phyloP scores from a whole-genome alignment of 35 echinoderm and acorn worm species.

The Strongylocentrotus purpuratus region DNA sequence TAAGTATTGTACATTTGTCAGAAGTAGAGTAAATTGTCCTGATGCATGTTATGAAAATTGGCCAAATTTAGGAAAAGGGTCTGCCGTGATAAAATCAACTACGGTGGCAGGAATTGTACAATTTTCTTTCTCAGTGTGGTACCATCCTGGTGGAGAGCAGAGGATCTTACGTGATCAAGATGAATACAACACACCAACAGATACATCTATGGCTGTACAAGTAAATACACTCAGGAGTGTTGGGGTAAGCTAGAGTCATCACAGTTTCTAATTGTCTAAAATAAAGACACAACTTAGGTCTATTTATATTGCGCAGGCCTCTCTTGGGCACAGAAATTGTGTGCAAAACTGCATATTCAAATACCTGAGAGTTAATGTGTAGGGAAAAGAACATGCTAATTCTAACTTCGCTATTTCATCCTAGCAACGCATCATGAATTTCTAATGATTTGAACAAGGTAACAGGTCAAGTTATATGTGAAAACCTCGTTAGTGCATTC shows the following conservation, averaged over 20 bases:
- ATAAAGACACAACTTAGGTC: too few relatives aligned
- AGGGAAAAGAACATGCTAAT: too few relatives aligned
- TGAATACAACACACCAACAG: constrained; percentile 30
- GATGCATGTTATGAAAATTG: neutral
- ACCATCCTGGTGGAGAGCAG: constrained; percentile 39
- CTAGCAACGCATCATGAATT: too few relatives aligned
- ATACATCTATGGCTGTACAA: neutral
- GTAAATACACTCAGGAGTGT: constrained; percentile 6
- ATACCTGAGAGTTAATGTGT: too few relatives aligned
- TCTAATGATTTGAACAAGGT: too few relatives aligned
- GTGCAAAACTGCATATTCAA: too few relatives aligned
- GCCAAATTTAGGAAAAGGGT: neutral
- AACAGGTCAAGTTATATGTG: too few relatives aligned
- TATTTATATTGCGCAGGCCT: too few relatives aligned
- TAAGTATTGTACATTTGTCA: neutral
- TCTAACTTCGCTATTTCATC: too few relatives aligned
- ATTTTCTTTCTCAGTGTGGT: constrained; percentile 30
- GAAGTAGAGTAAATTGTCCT: neutral
- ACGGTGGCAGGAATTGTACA: neutral
- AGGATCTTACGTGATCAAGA: constrained; percentile 35
- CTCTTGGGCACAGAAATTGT: too few relatives aligned
- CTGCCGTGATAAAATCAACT: neutral
- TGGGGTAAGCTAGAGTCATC: neutral
- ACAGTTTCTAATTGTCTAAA: too few relatives aligned
- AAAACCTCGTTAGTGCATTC: too few relatives aligned